Base-by-base conservation (phyloP, 2,797 vertebrate genomes). In the Antrozous pallidus region DNA sequence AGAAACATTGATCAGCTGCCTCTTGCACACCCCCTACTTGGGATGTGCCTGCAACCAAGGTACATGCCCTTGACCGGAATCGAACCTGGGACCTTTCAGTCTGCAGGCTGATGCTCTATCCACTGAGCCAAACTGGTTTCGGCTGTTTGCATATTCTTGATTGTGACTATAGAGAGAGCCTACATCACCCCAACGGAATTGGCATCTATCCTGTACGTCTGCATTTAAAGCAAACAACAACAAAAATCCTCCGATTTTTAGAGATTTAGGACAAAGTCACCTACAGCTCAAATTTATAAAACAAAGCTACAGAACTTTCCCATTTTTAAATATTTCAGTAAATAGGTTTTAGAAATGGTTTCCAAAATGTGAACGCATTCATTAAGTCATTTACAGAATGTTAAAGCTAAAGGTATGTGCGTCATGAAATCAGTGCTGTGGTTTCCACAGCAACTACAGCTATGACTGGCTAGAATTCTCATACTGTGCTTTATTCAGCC, bases 401-500 rank as follows among this genome's bases (percentile, higher is more conserved):
- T 49, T 36, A 61, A 33, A n/a, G 70, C 56, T 56, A 13, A 63
- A 78, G n/a, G 18, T 22, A n/a, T 1, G 0, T 7, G 49, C 56
- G 49, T 88, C 69, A 24, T 51, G 49, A 86, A 90, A 70, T 24
- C 54, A 31, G 38, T 2, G 5, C 82, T 36, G 5, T 42, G 51
- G 70, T 96, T 96, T 93, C 94, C 82, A 94, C 75, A 71, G 92
- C 82, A 96, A 74, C 90, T 10, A 14, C 2, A 26, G 33, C 31
- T 49, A 36, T 40, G 26, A 56, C 40, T 38, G 3, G 3, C 74
- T 54, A 26, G 65, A 70, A 17, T 54, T 20, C 77, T 74, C 56
- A 20, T 49, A 24, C 12, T 65, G 77, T n/a, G 56, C 49, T 56
- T 91, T n/a, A 22, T 63, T 88, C 42, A 6, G 12, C 31, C 70